phyloP scores from a whole-genome alignment of 2,797 vertebrate species.

The Gambelia wislizenii region DNA sequence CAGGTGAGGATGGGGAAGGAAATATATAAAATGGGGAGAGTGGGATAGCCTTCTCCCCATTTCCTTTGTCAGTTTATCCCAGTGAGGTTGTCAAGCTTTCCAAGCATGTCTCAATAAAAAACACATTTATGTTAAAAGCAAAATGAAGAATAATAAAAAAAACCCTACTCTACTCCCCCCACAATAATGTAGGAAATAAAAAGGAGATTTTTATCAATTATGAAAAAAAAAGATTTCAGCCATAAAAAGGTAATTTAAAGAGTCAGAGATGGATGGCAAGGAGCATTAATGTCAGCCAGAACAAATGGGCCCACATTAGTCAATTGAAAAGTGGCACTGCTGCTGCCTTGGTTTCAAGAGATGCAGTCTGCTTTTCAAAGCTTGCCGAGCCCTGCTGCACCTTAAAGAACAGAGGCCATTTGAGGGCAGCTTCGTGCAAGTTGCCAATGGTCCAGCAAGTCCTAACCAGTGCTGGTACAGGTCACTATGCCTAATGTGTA shows the following conservation, averaged over 20 bases:
- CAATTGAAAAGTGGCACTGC: slow-evolving; percentile 51
- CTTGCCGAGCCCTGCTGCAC: not conserved
- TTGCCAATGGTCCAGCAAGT: not conserved
- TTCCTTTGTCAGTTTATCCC: not conserved
- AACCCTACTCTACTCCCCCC: slow-evolving; percentile 49
- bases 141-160: slow-evolving; percentile 75
- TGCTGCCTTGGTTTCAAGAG: not conserved
- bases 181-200: slow-evolving; percentile 76
- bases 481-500: not conserved
- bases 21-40: fast-evolving
- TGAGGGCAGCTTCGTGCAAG: not conserved
- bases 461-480: fast-evolving
- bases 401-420: not conserved
- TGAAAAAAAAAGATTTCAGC: slow-evolving; percentile 75
- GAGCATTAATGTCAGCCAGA: slow-evolving; percentile 76
- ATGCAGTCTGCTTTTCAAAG: not conserved
- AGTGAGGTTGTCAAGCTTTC: slow-evolving; percentile 52
- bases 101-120: slow-evolving; percentile 73
- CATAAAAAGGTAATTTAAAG: slow-evolving; percentile 81
- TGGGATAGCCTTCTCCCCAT: not conserved
- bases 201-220: slow-evolving; percentile 85
- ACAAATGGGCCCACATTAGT: slow-evolving; percentile 75
- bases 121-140: slow-evolving; percentile 78
- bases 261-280: slow-evolving; percentile 77
- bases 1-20: not conserved